Base-by-base conservation (phyloP, 2,113 vertebrate genomes). In the Stegastes partitus region DNA sequence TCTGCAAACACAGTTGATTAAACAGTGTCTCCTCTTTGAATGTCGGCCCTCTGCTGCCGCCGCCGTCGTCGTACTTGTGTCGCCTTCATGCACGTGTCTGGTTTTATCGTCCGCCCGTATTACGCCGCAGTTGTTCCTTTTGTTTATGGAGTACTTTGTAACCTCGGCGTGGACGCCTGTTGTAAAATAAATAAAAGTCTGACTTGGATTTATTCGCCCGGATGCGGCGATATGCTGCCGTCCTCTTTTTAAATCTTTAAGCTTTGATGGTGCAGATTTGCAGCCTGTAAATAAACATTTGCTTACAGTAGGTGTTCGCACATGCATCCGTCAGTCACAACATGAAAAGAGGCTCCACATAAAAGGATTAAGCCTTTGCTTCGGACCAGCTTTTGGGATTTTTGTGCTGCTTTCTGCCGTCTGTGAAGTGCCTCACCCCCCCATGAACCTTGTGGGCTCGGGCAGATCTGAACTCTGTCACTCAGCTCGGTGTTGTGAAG, bases 341-440 rank as follows among this genome's bases (percentile, higher is more conserved):
- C 73, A 84, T 89, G 70, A 87, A 86, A 83, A 26, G 73, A 64
- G 19, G 59, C 23, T 66, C 59, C 50, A 66, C 73, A 79, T 88
- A 53, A 91, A 88, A 79, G 85, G 76, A 39, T 86, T 67, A 75
- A 77, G 68, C 49, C 37, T 69, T 66, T 58, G 62, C 84, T 68
- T 11, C 16, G 54, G 50, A 65, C 21, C 45, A 9, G 65, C 75
- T 74, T 83, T 79, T 28, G 66, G 63, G 59, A 53, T 79, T 61
- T 79, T 37, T 26, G 2, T 67, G 57, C 39, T 18, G 7, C 56
- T 42, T 59, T 77, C 37, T 66, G 31, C 22, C 23, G 25, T n/a
- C 21, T 68, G 34, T 34, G 53, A 58, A 67, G 61, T 7, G 39
- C 59, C 19, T 84, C 74, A 55, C 23, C 82, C 77, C 1, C 57